phyloP scores from a whole-genome alignment of 2,888 invertebrate species.

The Hyposoter didymator region DNA sequence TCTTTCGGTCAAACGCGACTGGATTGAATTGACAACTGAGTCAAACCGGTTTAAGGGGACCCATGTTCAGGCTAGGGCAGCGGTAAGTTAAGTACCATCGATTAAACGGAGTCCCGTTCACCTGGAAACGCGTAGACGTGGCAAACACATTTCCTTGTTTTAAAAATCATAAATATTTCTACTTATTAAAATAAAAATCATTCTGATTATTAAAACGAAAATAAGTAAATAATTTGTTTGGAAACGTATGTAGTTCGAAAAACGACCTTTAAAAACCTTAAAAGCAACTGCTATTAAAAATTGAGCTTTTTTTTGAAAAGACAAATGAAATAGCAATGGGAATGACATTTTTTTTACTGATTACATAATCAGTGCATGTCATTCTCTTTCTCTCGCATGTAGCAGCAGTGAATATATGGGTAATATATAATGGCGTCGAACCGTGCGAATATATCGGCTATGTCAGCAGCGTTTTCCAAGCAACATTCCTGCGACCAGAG shows the following conservation, averaged over 20 bases:
- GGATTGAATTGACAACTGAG: conserved; percentile 38
- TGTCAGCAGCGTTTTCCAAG: conserved; percentile 13
- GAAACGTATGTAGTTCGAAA: no score
- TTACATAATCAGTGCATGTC: conserved; percentile 1
- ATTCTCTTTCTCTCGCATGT: background rate
- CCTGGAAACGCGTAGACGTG: conserved; percentile 49
- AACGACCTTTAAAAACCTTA: background rate
- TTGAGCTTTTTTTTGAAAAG: background rate
- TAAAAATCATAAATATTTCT: background rate
- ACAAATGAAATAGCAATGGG: background rate
- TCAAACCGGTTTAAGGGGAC: conserved; percentile 29
- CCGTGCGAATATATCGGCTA: conserved; percentile 1
- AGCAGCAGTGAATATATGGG: background rate
- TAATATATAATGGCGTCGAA: conserved; percentile 22
- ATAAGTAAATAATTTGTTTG: no score
- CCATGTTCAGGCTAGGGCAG: conserved; percentile 14
- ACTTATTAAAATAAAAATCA: no score
- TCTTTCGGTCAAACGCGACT: conserved; percentile 23
- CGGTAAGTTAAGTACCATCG: conserved; percentile 38
- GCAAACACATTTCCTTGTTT: background rate
- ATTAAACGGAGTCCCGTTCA: conserved; percentile 52
- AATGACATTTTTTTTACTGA: background rate
- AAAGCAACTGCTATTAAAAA: background rate
- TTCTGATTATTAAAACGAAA: background rate
- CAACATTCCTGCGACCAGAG: conserved; percentile 17